Evolutionary conservation across 2,888 invertebrate species (phyloP).

Genomic region (Cynaeus angustus): DNA sequence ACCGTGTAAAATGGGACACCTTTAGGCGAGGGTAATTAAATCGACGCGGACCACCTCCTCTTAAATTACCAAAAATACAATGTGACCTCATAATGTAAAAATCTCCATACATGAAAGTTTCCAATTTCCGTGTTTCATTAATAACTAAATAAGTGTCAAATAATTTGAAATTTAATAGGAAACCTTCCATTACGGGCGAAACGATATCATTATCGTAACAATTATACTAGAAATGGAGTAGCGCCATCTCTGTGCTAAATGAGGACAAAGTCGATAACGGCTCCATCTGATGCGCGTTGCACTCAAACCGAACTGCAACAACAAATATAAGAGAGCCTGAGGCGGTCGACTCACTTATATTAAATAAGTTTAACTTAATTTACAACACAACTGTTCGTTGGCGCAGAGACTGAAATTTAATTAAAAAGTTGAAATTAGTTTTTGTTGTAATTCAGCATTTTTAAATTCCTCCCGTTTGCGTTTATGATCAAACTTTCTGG

Average conservation of each 20-base stretch:
- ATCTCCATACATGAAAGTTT: too few relatives aligned
- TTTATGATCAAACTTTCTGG: slow-evolving; percentile 66
- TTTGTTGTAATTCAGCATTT: slow-evolving; percentile 71
- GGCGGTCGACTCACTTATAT: slow-evolving; percentile 55
- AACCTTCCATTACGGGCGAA: not conserved
- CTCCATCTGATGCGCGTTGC: slow-evolving; percentile 12
- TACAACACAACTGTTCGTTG: slow-evolving; percentile 67
- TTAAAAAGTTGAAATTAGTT: slow-evolving; percentile 72
- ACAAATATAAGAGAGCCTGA: slow-evolving; percentile 12
- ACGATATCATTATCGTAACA: slow-evolving; percentile 8
- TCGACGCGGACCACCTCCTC: not conserved
- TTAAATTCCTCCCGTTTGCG: slow-evolving; percentile 67
- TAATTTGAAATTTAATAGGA: slow-evolving; percentile 9
- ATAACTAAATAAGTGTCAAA: not conserved
- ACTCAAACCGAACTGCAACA: slow-evolving; percentile 20
- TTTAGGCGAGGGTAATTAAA: not conserved
- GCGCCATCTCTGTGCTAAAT: slow-evolving; percentile 5
- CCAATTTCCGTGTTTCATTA: too few relatives aligned
- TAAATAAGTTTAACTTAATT: slow-evolving; percentile 68
- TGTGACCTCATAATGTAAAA: too few relatives aligned
- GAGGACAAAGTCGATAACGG: not conserved
- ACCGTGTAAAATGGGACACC: slow-evolving; percentile 45
- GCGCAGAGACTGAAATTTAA: slow-evolving; percentile 67
- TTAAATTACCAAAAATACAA: too few relatives aligned
- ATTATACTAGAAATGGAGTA: slow-evolving; percentile 1